phyloP scores from a whole-genome alignment of 2,888 invertebrate genomes.

The Melinaea menophilus region DNA sequence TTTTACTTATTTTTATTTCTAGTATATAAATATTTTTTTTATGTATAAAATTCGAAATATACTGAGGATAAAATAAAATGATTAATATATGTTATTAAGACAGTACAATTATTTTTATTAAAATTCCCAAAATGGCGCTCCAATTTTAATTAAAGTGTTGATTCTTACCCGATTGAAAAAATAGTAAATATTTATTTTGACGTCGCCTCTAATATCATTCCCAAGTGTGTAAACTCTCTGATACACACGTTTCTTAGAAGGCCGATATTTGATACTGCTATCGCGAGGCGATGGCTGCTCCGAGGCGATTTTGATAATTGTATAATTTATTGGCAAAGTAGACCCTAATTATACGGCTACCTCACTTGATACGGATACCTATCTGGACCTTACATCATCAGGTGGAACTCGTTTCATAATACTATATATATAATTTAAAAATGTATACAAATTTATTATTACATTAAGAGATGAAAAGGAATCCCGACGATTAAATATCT shows the following conservation, averaged over 20 bases:
- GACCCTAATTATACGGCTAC: conserved; percentile 35
- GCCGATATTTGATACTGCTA: conserved; percentile 42
- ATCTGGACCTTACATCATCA: conserved; percentile 4
- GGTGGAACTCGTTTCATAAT: too few species aligned
- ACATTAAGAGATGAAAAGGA: not conserved
- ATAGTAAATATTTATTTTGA: conserved; percentile 8
- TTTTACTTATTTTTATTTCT: too few species aligned
- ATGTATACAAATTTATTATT: too few species aligned
- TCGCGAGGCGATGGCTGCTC: conserved; percentile 29
- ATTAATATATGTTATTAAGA: too few species aligned
- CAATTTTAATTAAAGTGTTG: too few species aligned
- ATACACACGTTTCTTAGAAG: conserved; percentile 49
- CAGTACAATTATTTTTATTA: too few species aligned
- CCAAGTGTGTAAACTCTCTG: conserved; percentile 2
- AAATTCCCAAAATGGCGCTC: too few species aligned
- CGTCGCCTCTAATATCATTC: conserved; percentile 10
- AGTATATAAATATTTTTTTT: too few species aligned
- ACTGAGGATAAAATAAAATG: too few species aligned
- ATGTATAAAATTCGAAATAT: too few species aligned
- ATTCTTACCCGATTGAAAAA: too few species aligned
- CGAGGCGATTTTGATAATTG: conserved; percentile 39
- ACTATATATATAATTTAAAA: too few species aligned
- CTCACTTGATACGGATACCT: conserved; percentile 24
- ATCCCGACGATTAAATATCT: conserved; percentile 6
- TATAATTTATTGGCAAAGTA: conserved; percentile 35